Evolutionary conservation across 1,140 invertebrate genomes (phyloP).

Genomic region (Dreissena rostriformis): DNA sequence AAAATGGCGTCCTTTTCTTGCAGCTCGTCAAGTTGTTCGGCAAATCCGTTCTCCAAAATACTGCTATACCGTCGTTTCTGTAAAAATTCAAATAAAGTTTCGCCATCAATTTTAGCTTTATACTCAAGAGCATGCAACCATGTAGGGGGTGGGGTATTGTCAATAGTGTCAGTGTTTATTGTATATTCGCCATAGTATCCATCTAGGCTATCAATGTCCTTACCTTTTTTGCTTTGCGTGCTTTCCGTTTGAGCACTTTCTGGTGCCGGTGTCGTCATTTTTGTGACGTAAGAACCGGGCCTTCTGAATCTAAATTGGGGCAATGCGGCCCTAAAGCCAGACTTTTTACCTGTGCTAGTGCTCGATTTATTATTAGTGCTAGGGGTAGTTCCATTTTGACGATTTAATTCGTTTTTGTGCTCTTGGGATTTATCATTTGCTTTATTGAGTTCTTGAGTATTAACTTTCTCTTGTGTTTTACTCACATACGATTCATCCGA

Average conservation of each 20-base stretch:
- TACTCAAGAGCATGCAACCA: conserved; percentile 49
- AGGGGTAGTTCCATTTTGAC: conserved; percentile 35
- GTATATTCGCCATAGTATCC: conserved; percentile 5
- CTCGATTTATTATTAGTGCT: conserved; percentile 30
- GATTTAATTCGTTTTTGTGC: conserved; percentile 28
- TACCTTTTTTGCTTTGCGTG: conserved; percentile 58
- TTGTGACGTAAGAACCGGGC: conserved; percentile 28
- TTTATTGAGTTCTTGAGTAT: too few relatives aligned
- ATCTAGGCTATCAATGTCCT: conserved; percentile 18
- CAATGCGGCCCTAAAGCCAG: conserved; percentile 52
- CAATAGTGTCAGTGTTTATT: background rate
- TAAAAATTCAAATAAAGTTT: conserved; percentile 61
- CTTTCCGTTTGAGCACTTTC: background rate
- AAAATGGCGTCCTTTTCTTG: conserved; percentile 35
- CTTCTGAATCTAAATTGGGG: conserved; percentile 56
- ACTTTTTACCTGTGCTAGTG: conserved; percentile 36
- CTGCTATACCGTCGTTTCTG: conserved; percentile 63
- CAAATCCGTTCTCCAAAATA: conserved; percentile 54
- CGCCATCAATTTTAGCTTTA: conserved; percentile 55
- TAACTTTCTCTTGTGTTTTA: conserved; percentile 38
- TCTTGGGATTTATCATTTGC: conserved; percentile 13
- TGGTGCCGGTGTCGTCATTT: conserved; percentile 9
- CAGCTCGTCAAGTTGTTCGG: conserved; percentile 51
- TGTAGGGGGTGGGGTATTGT: conserved; percentile 1
- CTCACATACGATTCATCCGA: conserved; percentile 54